Percentiles rank a stretch among this genome's conserved stretches.
phyloP scores from a whole-genome alignment of 2,797 vertebrate species.

The Iguana delicatissima region DNA sequence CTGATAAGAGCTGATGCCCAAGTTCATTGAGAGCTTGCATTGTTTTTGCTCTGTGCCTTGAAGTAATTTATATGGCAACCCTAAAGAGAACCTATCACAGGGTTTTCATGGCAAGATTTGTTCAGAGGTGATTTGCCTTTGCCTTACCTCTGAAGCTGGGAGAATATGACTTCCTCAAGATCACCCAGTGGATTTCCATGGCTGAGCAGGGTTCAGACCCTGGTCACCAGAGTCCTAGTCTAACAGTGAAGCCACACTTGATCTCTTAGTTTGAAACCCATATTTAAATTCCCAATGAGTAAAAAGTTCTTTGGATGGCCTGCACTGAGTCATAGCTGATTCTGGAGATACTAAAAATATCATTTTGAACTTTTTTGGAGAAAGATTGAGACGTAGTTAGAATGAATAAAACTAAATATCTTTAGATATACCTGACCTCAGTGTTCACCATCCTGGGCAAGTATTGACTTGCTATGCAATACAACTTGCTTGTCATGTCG shows the following conservation, averaged over 20 bases:
- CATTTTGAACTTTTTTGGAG: not conserved
- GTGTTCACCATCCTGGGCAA: constrained; percentile 50
- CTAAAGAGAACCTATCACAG: too few relatives aligned
- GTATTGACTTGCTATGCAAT: constrained; percentile 54
- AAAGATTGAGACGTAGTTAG: not conserved
- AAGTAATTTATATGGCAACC: too few relatives aligned
- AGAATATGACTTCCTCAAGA: not conserved
- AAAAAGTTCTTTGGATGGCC: not conserved
- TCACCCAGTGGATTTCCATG: not conserved
- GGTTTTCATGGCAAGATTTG: too few relatives aligned
- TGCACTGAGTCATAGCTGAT: not conserved
- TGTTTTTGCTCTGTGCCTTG: too few relatives aligned
- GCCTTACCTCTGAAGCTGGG: too few relatives aligned
- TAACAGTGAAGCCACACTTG: not conserved
- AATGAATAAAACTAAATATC: constrained; percentile 19
- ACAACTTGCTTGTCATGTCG: constrained; percentile 51
- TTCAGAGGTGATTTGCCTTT: too few relatives aligned
- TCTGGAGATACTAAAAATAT: not conserved
- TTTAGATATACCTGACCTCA: constrained; percentile 45
- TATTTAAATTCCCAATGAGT: not conserved
- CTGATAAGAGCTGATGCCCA: not conserved
- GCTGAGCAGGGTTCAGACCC: not conserved
- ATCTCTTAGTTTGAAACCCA: not conserved
- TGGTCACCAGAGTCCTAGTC: not conserved
- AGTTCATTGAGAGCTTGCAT: not conserved